Evolutionary conservation across 2,888 invertebrate genomes (phyloP), one percentile per base, ranked within the genome.

Genomic region (Chrysodeixis includens): DNA sequence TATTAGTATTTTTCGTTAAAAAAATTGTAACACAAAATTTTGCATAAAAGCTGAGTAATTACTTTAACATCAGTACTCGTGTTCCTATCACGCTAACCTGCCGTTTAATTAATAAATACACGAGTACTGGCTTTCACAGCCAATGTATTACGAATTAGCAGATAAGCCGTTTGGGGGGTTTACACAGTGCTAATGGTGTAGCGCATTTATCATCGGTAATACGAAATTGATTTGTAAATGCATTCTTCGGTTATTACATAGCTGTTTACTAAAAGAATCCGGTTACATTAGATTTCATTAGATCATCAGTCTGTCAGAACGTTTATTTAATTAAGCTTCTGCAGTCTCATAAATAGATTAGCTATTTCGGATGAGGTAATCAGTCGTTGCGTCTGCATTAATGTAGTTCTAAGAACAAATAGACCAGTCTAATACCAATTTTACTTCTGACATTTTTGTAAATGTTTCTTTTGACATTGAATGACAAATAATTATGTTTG

Each of bases 71-170:
- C 66, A 68, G 59, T 56, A 52, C 26, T 65, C 49, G 57, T 69
- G 71, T 75, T 79, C 81, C 81, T 79, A 82, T 82, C 81, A 56
- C 57, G 64, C 59, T 69, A 58, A 69, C 63, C 49, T 58, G 58
- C 64, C 70, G 49, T 71, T 77, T 78, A 69, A 82, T 78, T 78
- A 82, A 73, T 77, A 73, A 74, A 82, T 71, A 70, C 70, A 73
- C 61, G 63, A 61, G 69, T 69, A 59, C 52, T 22, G 53, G 66
- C 56, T 66, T 67, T 67, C 49, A 69, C 65, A 30, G 30, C 59
- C 35, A 64, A 69, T 71, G 64, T 68, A 56, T 58, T 71, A 58
- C 53, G 62, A 67, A 78, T 78, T 64, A 79, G 52, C 63, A 52
- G 78, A 76, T 76, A 74, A 73, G 57, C 59, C 32, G 57, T 55